Base-by-base conservation (phyloP, 2,797 vertebrate genomes). In the Selene dorsalis region DNA sequence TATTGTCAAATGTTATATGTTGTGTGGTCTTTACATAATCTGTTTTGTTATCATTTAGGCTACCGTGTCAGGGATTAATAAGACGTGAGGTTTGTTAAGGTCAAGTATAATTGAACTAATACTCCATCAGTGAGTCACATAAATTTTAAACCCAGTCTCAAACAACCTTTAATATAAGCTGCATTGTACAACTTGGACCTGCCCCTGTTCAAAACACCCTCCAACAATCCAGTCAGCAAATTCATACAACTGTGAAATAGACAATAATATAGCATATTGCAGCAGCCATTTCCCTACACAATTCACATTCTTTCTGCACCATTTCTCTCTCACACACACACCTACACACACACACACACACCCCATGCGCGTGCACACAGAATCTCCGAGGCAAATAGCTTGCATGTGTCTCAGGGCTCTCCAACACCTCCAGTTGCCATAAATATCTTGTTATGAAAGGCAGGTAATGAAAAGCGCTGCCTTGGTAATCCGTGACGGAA, bases 361-460 rank as follows among this genome's bases (percentile, higher is more conserved):
- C n/a, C n/a, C n/a, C n/a, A n/a, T n/a, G n/a, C n/a, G n/a, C n/a
- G n/a, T n/a, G n/a, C 28, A 32, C 26, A 32, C 26, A 14, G 52
- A 64, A 77, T 88, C 82, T 84, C 72, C 32, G 79, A 80, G 80
- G 90, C 74, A 91, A 93, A 93, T 90, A 87, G 88, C 75, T 62
- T 84, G 87, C 88, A 88, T 85, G 90, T 92, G 85, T 91, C 84
- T 82, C 77, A 73, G 80, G 83, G 77, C 78, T 85, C 75, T 77
- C 76, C 75, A 70, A 82, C 85, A 87, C 77, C 79, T 75, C 82
- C 86, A 87, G 87, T 87, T 83, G 82, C 89, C 86, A 87, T 93
- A 92, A 93, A 95, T 93, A 93, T 90, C 87, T 86, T 85, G 80
- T 90, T 91, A 90, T 94, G 91, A 94, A 93, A 93, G 87, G 85